Conservation (phyloP, 2,888 invertebrate species). For the Polyploca ridens region DNA sequence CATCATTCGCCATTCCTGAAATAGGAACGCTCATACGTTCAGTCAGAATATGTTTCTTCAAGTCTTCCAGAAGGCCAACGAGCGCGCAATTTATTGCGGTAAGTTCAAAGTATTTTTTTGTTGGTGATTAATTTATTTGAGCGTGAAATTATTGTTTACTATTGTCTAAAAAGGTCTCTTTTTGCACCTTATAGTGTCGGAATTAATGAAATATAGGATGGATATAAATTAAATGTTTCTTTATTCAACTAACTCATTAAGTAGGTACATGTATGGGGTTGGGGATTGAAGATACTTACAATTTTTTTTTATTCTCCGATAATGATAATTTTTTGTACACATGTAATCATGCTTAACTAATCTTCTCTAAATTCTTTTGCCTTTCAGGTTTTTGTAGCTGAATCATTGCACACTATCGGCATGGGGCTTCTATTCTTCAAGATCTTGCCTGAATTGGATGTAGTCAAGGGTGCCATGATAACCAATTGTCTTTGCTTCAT, state of each 20-base stretch:
- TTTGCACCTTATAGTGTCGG: too few relatives aligned
- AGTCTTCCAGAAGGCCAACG: slow-evolving; percentile 91
- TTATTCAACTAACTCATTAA: too few relatives aligned
- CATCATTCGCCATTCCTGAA: slow-evolving; percentile 95
- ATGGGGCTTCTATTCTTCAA: slow-evolving; percentile 93
- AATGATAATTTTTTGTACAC: too few relatives aligned
- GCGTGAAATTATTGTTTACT: slow-evolving; percentile 4
- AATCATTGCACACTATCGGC: slow-evolving; percentile 95
- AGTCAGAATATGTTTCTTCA: slow-evolving; percentile 95
- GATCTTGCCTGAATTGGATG: slow-evolving; percentile 96
- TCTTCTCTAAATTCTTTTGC: background rate
- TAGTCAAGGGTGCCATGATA: slow-evolving; percentile 97
- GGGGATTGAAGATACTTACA: background rate
- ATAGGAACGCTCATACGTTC: slow-evolving; percentile 93
- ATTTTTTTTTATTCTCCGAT: too few relatives aligned
- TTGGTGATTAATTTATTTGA: background rate
- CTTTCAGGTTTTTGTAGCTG: slow-evolving; percentile 90
- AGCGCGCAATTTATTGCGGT: slow-evolving; percentile 81
- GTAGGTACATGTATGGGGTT: background rate
- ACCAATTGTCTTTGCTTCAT: slow-evolving; percentile 97
- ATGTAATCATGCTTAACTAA: background rate
- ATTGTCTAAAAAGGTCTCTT: too few relatives aligned
- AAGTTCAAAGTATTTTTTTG: slow-evolving; percentile 34
- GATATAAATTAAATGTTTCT: too few relatives aligned
- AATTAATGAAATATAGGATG: too few relatives aligned